Evolutionary conservation across 2,797 vertebrate genomes (phyloP).

Genomic region (Malacoraja senta): DNA sequence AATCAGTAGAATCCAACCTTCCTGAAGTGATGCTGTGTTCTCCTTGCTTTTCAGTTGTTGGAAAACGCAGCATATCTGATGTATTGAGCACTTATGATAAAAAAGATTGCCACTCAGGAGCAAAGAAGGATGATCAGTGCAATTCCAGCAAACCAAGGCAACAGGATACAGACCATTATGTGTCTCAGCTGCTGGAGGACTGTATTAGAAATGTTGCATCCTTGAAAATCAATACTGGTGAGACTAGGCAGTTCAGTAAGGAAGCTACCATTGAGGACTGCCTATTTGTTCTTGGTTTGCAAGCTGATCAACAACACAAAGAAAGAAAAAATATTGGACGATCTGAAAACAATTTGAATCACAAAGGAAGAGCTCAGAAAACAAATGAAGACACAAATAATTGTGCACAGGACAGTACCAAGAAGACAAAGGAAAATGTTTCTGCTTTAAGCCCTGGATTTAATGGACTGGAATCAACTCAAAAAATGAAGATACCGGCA

Average conservation of each 20-base stretch:
- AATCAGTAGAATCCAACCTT: slow-evolving; percentile 46
- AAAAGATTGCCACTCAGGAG: slow-evolving; percentile 40
- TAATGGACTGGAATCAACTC: slow-evolving; percentile 10
- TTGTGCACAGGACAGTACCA: neutral
- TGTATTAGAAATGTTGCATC: slow-evolving; percentile 61
- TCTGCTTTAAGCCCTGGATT: neutral
- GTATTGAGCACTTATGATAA: slow-evolving; percentile 43
- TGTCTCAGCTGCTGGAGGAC: slow-evolving; percentile 54
- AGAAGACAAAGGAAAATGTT: neutral
- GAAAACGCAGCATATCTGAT: slow-evolving; percentile 48
- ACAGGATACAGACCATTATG: slow-evolving; percentile 48
- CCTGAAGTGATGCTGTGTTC: slow-evolving; percentile 56
- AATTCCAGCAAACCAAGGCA: slow-evolving; percentile 48
- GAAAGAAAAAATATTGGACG: slow-evolving; percentile 42
- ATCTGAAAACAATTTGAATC: neutral
- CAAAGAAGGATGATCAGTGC: slow-evolving; percentile 44
- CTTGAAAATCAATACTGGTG: slow-evolving; percentile 53
- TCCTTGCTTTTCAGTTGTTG: slow-evolving; percentile 54
- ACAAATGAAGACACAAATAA: neutral
- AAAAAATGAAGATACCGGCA: neutral
- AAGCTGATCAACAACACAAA: slow-evolving; percentile 42
- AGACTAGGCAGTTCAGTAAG: slow-evolving; percentile 23
- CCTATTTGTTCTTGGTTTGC: slow-evolving; percentile 26
- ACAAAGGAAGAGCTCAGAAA: neutral
- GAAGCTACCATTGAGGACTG: neutral